Evolutionary conservation across 2,888 invertebrate genomes (phyloP).

Genomic region (Dynastes hyllus): DNA sequence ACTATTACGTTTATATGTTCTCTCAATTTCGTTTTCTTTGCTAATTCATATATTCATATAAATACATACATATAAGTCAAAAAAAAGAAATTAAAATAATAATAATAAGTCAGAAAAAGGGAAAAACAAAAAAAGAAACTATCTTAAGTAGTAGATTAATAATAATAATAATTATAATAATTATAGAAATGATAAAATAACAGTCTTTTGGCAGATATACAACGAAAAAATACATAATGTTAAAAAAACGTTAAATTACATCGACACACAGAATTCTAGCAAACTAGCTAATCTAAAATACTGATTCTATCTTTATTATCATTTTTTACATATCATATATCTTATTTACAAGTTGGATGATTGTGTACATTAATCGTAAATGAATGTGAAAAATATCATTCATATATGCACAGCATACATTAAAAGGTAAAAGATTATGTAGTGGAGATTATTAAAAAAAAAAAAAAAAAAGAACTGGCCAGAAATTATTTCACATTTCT

Average conservation of each 20-base stretch:
- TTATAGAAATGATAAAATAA: conserved; percentile 64
- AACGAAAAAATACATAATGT: conserved; percentile 61
- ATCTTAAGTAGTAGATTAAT: conserved; percentile 26
- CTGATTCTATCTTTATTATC: conserved; percentile 58
- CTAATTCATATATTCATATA: conserved; percentile 32
- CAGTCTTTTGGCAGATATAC: conserved; percentile 70
- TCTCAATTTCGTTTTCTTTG: background rate
- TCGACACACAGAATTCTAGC: conserved; percentile 56
- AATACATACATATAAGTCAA: conserved; percentile 44
- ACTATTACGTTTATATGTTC: conserved; percentile 56
- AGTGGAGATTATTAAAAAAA: background rate
- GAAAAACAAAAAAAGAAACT: background rate
- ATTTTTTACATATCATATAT: conserved; percentile 47
- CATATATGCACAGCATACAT: conserved; percentile 30
- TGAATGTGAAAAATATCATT: conserved; percentile 22
- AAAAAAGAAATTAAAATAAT: background rate
- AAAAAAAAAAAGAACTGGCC: conserved; percentile 5
- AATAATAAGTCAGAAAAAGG: conserved; percentile 17
- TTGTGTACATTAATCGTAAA: conserved; percentile 28
- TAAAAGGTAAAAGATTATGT: background rate
- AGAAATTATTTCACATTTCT: background rate
- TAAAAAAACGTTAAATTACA: conserved; percentile 49
- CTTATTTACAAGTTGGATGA: conserved; percentile 39
- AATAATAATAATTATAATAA: conserved; percentile 54
- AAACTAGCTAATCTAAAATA: conserved; percentile 58